Base-by-base conservation (phyloP, 2,113 vertebrate genomes). In the Galeopterus variegatus region DNA sequence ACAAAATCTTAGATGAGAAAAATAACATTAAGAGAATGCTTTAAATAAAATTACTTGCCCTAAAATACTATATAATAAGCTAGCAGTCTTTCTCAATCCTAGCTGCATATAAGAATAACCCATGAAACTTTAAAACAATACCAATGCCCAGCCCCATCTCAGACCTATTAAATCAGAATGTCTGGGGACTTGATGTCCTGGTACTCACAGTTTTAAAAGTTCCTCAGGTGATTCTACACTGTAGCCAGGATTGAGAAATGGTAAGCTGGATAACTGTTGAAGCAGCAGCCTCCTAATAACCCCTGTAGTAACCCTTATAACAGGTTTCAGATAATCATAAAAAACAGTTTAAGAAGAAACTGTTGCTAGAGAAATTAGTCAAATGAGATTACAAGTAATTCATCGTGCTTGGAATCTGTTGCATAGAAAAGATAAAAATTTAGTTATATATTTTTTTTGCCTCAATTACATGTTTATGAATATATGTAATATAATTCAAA, bases 1-100 rank as follows among this genome's bases (percentile, higher is more conserved):
- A 98, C 96, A 99, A 98, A 98, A 99, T 99, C 99, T 99, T 98
- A 77, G 76, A 98, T 97, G 52, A 90, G 84, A 91, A 96, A 96
- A 96, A 87, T 31, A 45, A 85, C 50, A 95, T 93, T 62, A 93
- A 91, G n/a, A 96, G 24, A 83, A 93, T 79, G 41, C 77, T 89
- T 95, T 93, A 80, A 92, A 90, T 88, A 84, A 87, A 97, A 80
- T 62, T 64, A 87, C 6, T 67, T 96, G n/a, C 7, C 28, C 13
- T 76, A 87, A 14, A 95, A 83, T 79, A 95, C 23, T 33, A 56
- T 41, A 45, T 19, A 84, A 45, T 62, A 88, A 91, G 26, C 54
- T 67, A 93, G 65, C 10, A 90, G 48, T 65, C 41, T 76, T 95
- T 97, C 56, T 92, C 70, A 92, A 75, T 28, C 21, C 8, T 88